Conservation (phyloP, 2,888 invertebrate species). For the Parnassius glacialis region DNA sequence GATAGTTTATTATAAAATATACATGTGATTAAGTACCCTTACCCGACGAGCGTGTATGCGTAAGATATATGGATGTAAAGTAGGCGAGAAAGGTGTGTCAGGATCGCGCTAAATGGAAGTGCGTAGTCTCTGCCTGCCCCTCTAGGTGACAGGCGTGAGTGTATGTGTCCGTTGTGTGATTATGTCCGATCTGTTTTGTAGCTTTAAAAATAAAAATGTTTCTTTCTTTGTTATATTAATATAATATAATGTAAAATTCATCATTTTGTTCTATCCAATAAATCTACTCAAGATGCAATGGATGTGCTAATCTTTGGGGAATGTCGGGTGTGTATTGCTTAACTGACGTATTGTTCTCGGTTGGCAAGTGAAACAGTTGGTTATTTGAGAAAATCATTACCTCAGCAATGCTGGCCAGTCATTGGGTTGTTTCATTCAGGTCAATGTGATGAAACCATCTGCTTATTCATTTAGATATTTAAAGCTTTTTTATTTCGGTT, state of each 20-base stretch:
- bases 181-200: not conserved
- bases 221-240: not conserved
- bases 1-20: not conserved
- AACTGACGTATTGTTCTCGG: conserved; percentile 40
- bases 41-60: too few species aligned
- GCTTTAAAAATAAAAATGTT: not conserved
- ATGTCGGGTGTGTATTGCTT: conserved; percentile 34
- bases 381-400: conserved; percentile 35
- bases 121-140: too few species aligned
- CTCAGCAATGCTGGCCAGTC: conserved; percentile 25
- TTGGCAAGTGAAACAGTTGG: conserved; percentile 36
- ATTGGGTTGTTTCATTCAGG: too few species aligned
- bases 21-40: too few species aligned
- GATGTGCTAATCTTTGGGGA: conserved; percentile 30
- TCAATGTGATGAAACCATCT: not conserved
- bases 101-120: too few species aligned
- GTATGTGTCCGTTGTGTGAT: too few species aligned
- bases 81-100: too few species aligned
- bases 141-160: too few species aligned
- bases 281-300: conserved; percentile 7
- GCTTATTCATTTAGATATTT: not conserved
- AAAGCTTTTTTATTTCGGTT: too few species aligned
- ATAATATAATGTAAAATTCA: not conserved
- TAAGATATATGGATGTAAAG: too few species aligned
- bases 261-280: not conserved